Evolutionary conservation across 1,140 invertebrate species (phyloP).

Genomic region (Dinothrombium tinctorium): DNA sequence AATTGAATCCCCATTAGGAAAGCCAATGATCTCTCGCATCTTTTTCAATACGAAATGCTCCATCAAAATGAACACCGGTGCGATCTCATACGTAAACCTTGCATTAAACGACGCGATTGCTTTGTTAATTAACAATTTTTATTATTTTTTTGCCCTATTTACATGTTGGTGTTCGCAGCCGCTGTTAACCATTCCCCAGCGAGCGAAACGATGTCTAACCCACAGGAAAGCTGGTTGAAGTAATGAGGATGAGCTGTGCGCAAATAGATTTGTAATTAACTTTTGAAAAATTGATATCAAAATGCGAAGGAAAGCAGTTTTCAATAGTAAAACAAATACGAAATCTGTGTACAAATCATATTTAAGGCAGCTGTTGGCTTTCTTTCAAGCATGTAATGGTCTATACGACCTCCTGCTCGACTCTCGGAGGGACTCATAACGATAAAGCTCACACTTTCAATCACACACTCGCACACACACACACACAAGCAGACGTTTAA

Average conservation of each 20-base stretch:
- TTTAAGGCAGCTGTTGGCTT: too few species aligned
- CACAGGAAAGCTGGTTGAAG: constrained; percentile 94
- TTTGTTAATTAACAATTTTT: background rate
- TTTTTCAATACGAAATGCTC: constrained; percentile 76
- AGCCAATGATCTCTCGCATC: constrained; percentile 82
- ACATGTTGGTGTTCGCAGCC: constrained; percentile 92
- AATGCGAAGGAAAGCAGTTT: too few species aligned
- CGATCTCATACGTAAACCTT: constrained; percentile 93
- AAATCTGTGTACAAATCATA: too few species aligned
- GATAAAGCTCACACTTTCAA: too few species aligned
- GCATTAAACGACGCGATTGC: background rate
- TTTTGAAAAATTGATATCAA: too few species aligned
- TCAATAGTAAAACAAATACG: too few species aligned
- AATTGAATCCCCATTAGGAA: constrained; percentile 64
- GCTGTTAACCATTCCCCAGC: constrained; percentile 94
- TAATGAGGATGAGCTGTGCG: constrained; percentile 74
- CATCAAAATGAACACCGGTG: constrained; percentile 97
- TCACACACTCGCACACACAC: too few species aligned
- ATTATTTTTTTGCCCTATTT: constrained; percentile 11
- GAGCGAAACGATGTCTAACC: constrained; percentile 77
- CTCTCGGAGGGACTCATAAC: too few species aligned
- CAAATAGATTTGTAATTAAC: too few species aligned
- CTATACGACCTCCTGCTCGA: too few species aligned
- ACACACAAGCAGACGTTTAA: too few species aligned
- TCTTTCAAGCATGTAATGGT: too few species aligned